phyloP scores from a whole-genome alignment of 1,140 invertebrate species.

The Hylyphantes graminicola region DNA sequence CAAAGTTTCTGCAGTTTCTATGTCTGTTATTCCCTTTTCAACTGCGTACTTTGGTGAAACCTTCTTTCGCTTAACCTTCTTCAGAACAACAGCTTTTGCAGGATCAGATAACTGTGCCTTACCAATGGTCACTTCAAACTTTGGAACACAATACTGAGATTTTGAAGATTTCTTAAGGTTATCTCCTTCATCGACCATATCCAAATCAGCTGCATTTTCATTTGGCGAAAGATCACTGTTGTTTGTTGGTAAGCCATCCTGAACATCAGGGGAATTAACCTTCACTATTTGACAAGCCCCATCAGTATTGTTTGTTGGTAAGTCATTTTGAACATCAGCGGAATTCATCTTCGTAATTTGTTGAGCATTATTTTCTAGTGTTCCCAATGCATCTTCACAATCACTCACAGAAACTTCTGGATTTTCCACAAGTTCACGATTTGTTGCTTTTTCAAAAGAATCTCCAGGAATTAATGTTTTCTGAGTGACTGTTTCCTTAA shows the following conservation, averaged over 20 bases:
- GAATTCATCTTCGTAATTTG: conserved; percentile 5
- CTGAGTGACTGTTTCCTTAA: conserved; percentile 9
- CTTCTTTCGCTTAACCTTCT: conserved; percentile 81
- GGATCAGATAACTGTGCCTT: conserved; percentile 72
- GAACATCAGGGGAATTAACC: conserved; percentile 27
- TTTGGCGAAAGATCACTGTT: not conserved
- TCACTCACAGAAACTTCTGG: conserved; percentile 9
- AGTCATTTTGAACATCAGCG: not conserved
- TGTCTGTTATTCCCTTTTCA: conserved; percentile 79
- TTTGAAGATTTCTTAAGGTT: conserved; percentile 23
- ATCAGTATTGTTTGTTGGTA: not conserved
- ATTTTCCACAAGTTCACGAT: conserved; percentile 18
- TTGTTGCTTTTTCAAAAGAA: conserved; percentile 21
- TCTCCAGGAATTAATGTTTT: conserved; percentile 24
- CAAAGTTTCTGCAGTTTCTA: conserved; percentile 78
- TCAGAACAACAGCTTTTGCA: conserved; percentile 76
- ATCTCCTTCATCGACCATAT: conserved; percentile 1
- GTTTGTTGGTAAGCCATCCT: not conserved
- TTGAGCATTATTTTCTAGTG: conserved; percentile 19
- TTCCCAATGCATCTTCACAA: not conserved
- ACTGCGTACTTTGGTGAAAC: conserved; percentile 77
- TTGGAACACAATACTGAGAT: conserved; percentile 72
- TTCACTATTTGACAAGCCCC: too few species aligned
- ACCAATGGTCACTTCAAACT: conserved; percentile 76
- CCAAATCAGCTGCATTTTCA: not conserved